Evolutionary conservation across 1,140 invertebrate genomes (phyloP).

Genomic region (Muscidifurax raptorellus): DNA sequence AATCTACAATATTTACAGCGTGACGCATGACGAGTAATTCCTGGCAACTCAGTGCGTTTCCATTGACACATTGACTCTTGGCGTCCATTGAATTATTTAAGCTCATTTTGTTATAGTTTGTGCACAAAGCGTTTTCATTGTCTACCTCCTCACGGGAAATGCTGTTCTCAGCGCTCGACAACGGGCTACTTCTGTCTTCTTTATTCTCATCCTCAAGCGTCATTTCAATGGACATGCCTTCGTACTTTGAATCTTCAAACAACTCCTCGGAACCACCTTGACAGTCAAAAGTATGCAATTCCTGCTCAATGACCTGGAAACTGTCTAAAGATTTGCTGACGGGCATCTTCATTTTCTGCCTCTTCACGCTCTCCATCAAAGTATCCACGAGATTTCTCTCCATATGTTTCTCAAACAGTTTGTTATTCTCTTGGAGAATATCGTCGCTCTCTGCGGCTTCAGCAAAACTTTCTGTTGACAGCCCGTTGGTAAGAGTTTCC

Average conservation of each 20-base stretch:
- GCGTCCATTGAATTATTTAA: neutral
- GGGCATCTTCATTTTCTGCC: conserved; percentile 69
- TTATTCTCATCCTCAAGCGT: conserved; percentile 55
- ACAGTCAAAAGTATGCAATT: conserved; percentile 73
- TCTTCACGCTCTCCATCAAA: conserved; percentile 67
- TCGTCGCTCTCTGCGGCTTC: conserved; percentile 25
- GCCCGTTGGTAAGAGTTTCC: conserved; percentile 39
- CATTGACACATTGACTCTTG: conserved; percentile 13
- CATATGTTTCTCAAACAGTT: conserved; percentile 70
- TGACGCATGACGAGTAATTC: conserved; percentile 49
- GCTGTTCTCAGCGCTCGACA: conserved; percentile 35
- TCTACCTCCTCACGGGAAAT: conserved; percentile 31
- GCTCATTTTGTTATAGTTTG: conserved; percentile 7
- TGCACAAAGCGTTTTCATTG: conserved; percentile 22
- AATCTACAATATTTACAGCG: conserved; percentile 69
- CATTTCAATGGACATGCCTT: conserved; percentile 58
- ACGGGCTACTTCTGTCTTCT: conserved; percentile 38
- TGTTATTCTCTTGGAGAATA: conserved; percentile 52
- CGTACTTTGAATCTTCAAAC: conserved; percentile 66
- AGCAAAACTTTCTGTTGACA: neutral
- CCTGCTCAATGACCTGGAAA: conserved; percentile 68
- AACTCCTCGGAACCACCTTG: conserved; percentile 75
- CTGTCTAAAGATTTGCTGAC: conserved; percentile 72
- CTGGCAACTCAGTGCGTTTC: neutral
- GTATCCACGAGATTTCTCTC: conserved; percentile 70